Evolutionary conservation across 2,888 invertebrate genomes (phyloP).

Genomic region (Chloroclysta siterata): DNA sequence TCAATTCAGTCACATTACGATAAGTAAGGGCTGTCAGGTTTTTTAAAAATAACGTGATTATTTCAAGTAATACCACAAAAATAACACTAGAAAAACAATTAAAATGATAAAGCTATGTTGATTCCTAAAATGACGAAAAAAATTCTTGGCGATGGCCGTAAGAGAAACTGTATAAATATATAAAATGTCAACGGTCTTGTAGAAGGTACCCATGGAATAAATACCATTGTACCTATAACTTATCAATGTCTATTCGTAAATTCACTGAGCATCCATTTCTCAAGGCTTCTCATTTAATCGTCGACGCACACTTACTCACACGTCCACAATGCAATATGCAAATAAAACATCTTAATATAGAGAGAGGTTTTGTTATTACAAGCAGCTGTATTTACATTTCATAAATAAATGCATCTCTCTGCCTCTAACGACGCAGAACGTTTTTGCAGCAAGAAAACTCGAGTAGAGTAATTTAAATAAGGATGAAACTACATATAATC

Average conservation of each 20-base stretch:
- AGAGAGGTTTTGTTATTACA: constrained; percentile 84
- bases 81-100: too few relatives aligned
- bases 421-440: constrained; percentile 73
- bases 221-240: too few relatives aligned
- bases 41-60: too few relatives aligned
- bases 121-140: too few relatives aligned
- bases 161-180: too few relatives aligned
- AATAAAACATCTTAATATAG: constrained; percentile 85
- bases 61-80: too few relatives aligned
- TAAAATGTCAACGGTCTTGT: too few relatives aligned
- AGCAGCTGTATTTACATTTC: constrained; percentile 85
- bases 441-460: constrained; percentile 49
- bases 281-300: constrained; percentile 35
- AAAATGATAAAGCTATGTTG: too few relatives aligned
- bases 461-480: constrained; percentile 23
- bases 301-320: constrained; percentile 29
- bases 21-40: too few relatives aligned
- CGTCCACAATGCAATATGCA: constrained; percentile 68
- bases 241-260: background rate
- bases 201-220: too few relatives aligned
- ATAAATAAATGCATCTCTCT: constrained; percentile 83
- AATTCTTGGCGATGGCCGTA: too few relatives aligned
- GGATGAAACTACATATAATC: constrained; percentile 5
- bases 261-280: constrained; percentile 23
- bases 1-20: too few relatives aligned